Evolutionary conservation across 2,888 invertebrate species (phyloP), one percentile per base, ranked within the genome.

Genomic region (Mesoligia furuncula): DNA sequence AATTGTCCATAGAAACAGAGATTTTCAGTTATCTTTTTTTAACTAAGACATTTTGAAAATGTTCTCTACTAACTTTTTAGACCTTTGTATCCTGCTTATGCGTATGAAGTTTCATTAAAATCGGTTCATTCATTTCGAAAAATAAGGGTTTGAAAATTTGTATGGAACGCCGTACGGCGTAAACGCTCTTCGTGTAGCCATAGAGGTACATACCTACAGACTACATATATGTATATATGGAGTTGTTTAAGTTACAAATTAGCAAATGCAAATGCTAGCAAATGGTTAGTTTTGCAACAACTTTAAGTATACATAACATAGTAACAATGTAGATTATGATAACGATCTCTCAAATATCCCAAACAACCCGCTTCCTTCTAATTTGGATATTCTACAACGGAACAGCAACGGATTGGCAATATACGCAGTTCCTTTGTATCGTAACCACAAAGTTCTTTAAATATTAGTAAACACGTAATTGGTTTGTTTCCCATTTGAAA

Each of bases 341-440:
- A 75, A 57, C 31, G 51, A 75, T 81, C 66, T 75, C n/a, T 15
- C 8, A 42, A 73, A 65, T 73, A 59, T 11, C 4, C 45, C 8
- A 81, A 79, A 81, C 61, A 48, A 48, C 15, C 54, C 2, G 36
- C 20, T 67, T 79, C 81, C 79, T 45, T 5, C 2, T 27, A 48
- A 73, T 24, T 51, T 51, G 20, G 0, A 42, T 74, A 42, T 81
- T 15, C 11, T 9, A 51, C 51, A 81, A 54, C 64, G 36, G 62
- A 78, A 72, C 36, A 45, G 20, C 7, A 11, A 9, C 31, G n/a
- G n/a, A 36, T 57, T 80, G 45, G 24, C 73, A 64, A 80, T 80
- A 57, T 73, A 5, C 8, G 20, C 45, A 66, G 66, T 75, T 75
- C 82, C 59, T 61, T 67, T 57, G 76, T 79, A 75, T 67, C 57